phyloP scores from a whole-genome alignment of 2,888 invertebrate species.

The Adelognathus sp. region DNA sequence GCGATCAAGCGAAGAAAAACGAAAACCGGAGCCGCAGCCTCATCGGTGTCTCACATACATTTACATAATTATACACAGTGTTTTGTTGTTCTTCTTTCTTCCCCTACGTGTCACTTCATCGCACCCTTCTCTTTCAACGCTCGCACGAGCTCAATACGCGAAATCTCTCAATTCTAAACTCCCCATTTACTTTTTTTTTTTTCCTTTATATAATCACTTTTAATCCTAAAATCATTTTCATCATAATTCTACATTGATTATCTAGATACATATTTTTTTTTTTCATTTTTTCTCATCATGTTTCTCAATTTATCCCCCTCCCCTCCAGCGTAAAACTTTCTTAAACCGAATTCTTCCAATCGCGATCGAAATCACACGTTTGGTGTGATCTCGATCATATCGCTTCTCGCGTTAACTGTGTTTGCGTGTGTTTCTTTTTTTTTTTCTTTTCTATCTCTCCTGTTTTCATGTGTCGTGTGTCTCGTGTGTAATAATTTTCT shows the following conservation, averaged over 20 bases:
- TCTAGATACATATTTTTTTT: slow-evolving; percentile 70
- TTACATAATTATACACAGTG: slow-evolving; percentile 69
- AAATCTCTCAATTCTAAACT: slow-evolving; percentile 20
- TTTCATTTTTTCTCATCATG: slow-evolving; percentile 17
- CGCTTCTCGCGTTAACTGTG: slow-evolving; percentile 52
- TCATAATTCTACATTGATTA: slow-evolving; percentile 75
- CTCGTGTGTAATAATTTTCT: slow-evolving; percentile 4
- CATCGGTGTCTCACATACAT: slow-evolving; percentile 66
- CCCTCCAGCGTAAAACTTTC: slow-evolving; percentile 25
- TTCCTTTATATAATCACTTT: too few relatives aligned
- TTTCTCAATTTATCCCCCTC: slow-evolving; percentile 26
- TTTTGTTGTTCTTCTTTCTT: slow-evolving; percentile 45
- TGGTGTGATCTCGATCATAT: slow-evolving; percentile 33
- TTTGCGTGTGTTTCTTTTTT: slow-evolving; percentile 3
- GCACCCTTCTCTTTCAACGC: slow-evolving; percentile 49
- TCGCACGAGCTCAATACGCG: slow-evolving; percentile 54
- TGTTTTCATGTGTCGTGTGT: neutral
- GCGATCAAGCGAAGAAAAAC: slow-evolving; percentile 44
- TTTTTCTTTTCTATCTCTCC: neutral
- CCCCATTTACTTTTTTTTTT: slow-evolving; percentile 34
- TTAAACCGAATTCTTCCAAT: slow-evolving; percentile 47
- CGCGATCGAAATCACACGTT: slow-evolving; percentile 44
- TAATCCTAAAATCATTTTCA: slow-evolving; percentile 68
- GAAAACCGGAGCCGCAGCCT: slow-evolving; percentile 49
- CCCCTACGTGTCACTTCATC: too few relatives aligned